phyloP scores from a whole-genome alignment of 1,140 invertebrate species.

The Melanaphis sacchari region DNA sequence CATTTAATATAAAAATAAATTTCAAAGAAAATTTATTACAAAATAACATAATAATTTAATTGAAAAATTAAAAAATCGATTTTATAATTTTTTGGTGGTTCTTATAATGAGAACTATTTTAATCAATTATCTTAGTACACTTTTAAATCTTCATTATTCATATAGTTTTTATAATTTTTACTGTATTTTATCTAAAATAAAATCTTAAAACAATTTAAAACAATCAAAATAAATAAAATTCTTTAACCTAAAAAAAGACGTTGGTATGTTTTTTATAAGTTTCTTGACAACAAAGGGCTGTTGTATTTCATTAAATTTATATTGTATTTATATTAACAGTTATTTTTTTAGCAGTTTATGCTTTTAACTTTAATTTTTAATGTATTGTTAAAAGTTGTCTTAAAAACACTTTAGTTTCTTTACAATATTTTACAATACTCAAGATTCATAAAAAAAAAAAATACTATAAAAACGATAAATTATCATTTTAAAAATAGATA shows the following conservation, averaged over 20 bases:
- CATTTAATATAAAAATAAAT: no score
- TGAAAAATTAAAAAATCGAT: not conserved
- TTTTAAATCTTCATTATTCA: not conserved
- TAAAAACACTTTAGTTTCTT: not conserved
- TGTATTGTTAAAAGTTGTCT: not conserved
- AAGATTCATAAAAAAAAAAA: not conserved
- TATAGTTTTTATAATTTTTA: not conserved
- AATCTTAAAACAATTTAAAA: not conserved
- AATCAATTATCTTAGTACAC: not conserved
- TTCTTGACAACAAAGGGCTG: not conserved
- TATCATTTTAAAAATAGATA: not conserved
- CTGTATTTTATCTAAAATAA: not conserved
- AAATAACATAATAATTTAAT: no score
- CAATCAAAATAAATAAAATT: not conserved
- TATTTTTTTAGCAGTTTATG: not conserved
- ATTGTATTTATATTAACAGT: not conserved
- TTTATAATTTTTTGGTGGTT: not conserved
- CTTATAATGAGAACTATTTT: not conserved
- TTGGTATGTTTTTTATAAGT: not conserved
- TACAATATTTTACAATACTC: not conserved
- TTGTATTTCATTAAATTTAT: not conserved
- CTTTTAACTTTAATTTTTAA: slow-evolving; percentile 23
- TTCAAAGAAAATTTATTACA: no score
- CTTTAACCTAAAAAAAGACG: not conserved
- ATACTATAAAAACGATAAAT: not conserved